Conservation (phyloP, 2,797 vertebrate genomes). For the Salarias fasciatus region DNA sequence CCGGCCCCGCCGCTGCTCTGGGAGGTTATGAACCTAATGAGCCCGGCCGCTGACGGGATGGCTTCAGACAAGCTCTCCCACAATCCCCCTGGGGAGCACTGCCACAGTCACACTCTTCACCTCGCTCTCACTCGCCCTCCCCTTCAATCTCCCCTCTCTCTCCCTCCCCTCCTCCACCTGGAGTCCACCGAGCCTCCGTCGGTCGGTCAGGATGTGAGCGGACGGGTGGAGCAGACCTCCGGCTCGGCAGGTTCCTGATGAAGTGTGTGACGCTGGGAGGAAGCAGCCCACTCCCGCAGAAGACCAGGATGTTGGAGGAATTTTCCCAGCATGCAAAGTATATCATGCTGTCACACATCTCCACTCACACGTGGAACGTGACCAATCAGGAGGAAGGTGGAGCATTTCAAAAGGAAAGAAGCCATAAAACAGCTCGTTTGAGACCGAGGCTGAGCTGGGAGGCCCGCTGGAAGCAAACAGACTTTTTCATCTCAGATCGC, state of each 20-base stretch:
- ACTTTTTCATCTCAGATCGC: no score
- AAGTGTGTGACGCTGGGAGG: neutral
- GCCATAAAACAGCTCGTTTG: no score
- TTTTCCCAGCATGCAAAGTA: no score
- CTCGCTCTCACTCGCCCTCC: constrained; percentile 37
- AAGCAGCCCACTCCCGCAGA: neutral
- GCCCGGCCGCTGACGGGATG: constrained; percentile 80
- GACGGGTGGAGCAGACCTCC: no score
- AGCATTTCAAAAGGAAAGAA: no score
- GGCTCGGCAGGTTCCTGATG: neutral
- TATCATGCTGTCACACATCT: no score
- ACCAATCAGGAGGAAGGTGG: no score
- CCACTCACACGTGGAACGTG: no score
- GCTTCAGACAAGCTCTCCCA: constrained; percentile 81
- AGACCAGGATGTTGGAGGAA: neutral
- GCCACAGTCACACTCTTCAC: constrained; percentile 75
- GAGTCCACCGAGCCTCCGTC: no score
- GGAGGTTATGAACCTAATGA: constrained; percentile 88
- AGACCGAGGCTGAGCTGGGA: no score
- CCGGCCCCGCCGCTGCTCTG: constrained; percentile 76
- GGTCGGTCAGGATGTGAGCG: no score
- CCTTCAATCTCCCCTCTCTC: constrained; percentile 1
- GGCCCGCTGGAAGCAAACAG: no score
- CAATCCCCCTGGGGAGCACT: constrained; percentile 73
- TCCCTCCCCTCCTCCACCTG: constrained; percentile 15